A percentile compares a stretch with the other conserved stretches of the same genome.
phyloP scores from a whole-genome alignment of 1,140 invertebrate species.

The Ectropis grisescens region DNA sequence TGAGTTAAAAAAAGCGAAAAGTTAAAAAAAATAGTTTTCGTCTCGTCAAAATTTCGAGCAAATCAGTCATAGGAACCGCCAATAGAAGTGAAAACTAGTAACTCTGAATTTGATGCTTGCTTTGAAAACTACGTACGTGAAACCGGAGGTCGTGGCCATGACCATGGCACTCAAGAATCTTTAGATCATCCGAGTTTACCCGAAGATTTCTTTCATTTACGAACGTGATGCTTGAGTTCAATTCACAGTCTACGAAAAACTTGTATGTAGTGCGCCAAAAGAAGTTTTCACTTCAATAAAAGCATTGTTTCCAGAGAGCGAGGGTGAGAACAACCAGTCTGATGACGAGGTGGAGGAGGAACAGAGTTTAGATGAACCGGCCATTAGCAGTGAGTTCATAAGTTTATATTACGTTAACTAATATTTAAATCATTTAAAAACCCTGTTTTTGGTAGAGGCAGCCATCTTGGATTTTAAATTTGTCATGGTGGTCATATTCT shows the following conservation, averaged over 20 bases:
- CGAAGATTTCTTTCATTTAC: too few species aligned
- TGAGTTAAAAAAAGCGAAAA: too few species aligned
- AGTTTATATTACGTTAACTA: neutral
- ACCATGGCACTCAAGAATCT: too few species aligned
- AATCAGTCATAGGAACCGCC: too few species aligned
- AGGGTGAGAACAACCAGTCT: slow-evolving; percentile 18
- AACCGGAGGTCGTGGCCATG: too few species aligned
- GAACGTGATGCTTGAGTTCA: neutral
- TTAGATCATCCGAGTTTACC: too few species aligned
- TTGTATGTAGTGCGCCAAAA: slow-evolving; percentile 1
- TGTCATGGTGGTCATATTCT: neutral
- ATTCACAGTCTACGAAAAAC: neutral
- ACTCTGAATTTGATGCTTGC: too few species aligned
- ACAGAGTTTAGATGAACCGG: slow-evolving; percentile 16
- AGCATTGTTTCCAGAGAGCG: slow-evolving; percentile 15
- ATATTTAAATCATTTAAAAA: neutral
- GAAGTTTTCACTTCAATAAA: too few species aligned
- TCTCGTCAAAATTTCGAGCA: slow-evolving; percentile 1
- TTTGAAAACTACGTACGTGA: too few species aligned
- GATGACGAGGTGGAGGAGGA: slow-evolving; percentile 23
- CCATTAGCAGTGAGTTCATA: slow-evolving; percentile 20
- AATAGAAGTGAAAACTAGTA: too few species aligned
- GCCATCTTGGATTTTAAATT: neutral
- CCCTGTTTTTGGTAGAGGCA: too few species aligned
- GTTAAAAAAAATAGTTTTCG: slow-evolving; percentile 1